A percentile compares a stretch with the other conserved stretches of the same genome.
phyloP scores from a whole-genome alignment of 2,113 vertebrate species.

The Podarcis raffonei region DNA sequence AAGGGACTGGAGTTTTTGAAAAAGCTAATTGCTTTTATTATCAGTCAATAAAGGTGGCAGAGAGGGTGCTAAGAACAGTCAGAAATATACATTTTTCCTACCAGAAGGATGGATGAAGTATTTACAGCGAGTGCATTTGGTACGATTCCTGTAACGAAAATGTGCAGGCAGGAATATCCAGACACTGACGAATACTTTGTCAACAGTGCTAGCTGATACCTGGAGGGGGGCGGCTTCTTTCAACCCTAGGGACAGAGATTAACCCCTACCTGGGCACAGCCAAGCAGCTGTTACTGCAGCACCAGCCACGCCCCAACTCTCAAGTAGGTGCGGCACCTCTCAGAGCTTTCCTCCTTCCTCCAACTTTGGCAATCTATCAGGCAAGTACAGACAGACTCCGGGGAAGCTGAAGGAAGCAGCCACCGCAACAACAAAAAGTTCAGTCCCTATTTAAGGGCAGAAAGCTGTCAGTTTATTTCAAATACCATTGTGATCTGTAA shows the following conservation, averaged over 20 bases:
- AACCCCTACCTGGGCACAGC: not conserved
- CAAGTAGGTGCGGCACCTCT: not conserved
- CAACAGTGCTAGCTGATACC: not conserved
- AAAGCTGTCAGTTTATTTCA: not conserved
- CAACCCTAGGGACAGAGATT: not conserved
- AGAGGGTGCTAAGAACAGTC: too few relatives aligned
- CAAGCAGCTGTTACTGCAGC: not conserved
- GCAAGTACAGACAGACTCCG: not conserved
- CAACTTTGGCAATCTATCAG: not conserved
- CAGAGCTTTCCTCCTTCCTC: too few relatives aligned
- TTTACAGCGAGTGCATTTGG: too few relatives aligned
- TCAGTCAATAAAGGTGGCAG: too few relatives aligned
- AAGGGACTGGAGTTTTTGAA: too few relatives aligned
- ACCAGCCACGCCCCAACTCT: not conserved
- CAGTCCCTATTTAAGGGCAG: not conserved
- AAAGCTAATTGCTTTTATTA: too few relatives aligned
- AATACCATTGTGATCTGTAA: not conserved
- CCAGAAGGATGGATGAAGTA: too few relatives aligned
- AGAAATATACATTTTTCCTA: too few relatives aligned
- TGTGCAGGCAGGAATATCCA: not conserved
- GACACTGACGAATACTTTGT: not conserved
- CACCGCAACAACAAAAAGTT: not conserved
- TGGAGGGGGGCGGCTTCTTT: not conserved
- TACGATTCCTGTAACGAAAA: not conserved
- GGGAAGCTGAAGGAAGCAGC: not conserved